Evolutionary conservation across 2,797 vertebrate genomes (phyloP).

Genomic region (Hyperoplus lanceolatus): DNA sequence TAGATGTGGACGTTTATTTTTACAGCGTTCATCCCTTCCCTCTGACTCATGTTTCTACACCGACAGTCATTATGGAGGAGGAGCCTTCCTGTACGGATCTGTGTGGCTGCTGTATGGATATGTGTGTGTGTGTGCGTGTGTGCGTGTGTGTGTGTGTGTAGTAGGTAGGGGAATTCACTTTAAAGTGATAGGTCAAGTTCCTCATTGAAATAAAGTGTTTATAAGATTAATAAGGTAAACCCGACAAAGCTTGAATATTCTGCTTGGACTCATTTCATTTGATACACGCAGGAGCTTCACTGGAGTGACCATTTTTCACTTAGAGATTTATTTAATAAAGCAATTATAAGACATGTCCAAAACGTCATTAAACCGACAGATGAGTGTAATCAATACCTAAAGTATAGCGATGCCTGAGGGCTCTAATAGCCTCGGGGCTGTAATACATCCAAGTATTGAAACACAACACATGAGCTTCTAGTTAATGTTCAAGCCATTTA

Average conservation of each 20-base stretch:
- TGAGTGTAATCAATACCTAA: conserved; percentile 47
- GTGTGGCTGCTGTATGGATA: conserved; percentile 29
- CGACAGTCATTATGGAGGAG: conserved; percentile 45
- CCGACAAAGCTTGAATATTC: neutral
- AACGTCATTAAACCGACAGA: conserved; percentile 52
- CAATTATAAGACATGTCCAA: conserved; percentile 38
- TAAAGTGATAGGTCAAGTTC: neutral
- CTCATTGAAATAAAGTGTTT: conserved; percentile 1
- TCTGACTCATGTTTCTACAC: conserved; percentile 58
- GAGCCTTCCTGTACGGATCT: conserved; percentile 49
- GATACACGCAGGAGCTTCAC: neutral
- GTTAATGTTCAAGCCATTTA: conserved; percentile 20
- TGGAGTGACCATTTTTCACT: conserved; percentile 4
- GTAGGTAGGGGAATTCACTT: conserved; percentile 7
- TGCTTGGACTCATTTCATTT: neutral
- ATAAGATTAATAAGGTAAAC: neutral
- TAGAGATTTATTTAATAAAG: conserved; percentile 39
- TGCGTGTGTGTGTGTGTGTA: conserved; percentile 6
- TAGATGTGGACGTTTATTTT: conserved; percentile 54
- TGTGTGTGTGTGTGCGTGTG: conserved; percentile 11
- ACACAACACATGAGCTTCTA: conserved; percentile 18
- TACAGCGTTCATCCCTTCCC: conserved; percentile 46
- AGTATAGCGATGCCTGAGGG: neutral
- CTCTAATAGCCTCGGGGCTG: conserved; percentile 23
- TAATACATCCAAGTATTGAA: conserved; percentile 24